Evolutionary conservation across 2,888 invertebrate species (phyloP), one percentile per base, ranked within the genome.

Genomic region (Omphaloscelis lunosa): DNA sequence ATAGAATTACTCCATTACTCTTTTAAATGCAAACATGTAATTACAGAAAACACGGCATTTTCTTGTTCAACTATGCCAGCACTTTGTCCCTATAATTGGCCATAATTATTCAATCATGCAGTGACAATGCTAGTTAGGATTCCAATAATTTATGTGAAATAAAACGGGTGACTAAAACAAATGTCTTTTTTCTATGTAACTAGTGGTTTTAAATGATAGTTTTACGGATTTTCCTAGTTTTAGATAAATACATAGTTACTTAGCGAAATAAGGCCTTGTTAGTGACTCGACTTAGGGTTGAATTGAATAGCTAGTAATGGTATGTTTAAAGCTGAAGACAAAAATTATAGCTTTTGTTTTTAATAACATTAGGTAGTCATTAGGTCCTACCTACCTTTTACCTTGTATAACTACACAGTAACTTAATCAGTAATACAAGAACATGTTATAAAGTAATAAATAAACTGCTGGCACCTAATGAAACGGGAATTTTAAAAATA

Each of bases 91-190:
- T 17, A 41, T 79, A 70, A 85, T 83, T 87, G 71, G 29, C 75
- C 69, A 63, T 61, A 86, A 88, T 88, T 87, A 85, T 79, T 27
- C 69, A 77, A 75, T 71, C 53, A 66, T 59, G 11, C 41, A 61
- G 27, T 77, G 73, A 75, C 71, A 82, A 62, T 51, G 58, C 72
- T 59, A 59, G 65, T 84, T 87, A 68, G 45, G 8, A 65, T 53
- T 39, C 81, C 2, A 70, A 77, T 75, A 34, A 62, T 78, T 75
- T n/a, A 79, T 66, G 72, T 17, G 8, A 73, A 72, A 69, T 34
- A 34, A 53, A 61, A 41, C 51, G 34, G 39, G 20, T 61, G 17
- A 27, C 12, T 39, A 65, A n/a, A 72, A 62, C 12, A 68, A 68
- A 27, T 0, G 0, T 7, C 0, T 0, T 23, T 66, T 53, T 73